Evolutionary conservation across 2,888 invertebrate genomes (phyloP).

Genomic region (Tipula vernalis): DNA sequence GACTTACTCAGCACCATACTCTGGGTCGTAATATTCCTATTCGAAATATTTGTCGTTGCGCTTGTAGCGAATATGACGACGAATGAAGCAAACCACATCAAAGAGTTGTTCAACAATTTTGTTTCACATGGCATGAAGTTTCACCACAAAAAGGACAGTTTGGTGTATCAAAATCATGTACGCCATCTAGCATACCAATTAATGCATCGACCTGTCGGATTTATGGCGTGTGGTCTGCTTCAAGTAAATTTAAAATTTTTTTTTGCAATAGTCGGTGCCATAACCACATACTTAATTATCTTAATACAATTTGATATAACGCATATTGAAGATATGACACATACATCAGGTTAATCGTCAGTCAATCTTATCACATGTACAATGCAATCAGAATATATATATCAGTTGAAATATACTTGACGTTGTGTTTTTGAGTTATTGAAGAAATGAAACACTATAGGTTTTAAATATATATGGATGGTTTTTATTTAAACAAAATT

Average conservation of each 20-base stretch:
- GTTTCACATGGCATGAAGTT: no score
- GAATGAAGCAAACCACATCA: not conserved
- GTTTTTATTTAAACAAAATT: not conserved
- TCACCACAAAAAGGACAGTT: not conserved
- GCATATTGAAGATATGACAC: not conserved
- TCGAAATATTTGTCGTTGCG: not conserved
- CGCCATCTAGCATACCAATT: not conserved
- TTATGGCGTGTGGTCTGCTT: not conserved
- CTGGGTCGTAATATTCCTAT: not conserved
- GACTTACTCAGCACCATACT: not conserved
- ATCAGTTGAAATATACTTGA: not conserved
- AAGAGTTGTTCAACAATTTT: not conserved
- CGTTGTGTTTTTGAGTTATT: not conserved
- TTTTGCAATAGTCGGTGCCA: not conserved
- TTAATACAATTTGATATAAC: slow-evolving; percentile 1
- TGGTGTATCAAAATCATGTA: not conserved
- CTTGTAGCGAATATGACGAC: not conserved
- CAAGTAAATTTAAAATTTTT: not conserved
- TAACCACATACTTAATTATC: not conserved
- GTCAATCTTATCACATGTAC: not conserved
- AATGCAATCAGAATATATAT: not conserved
- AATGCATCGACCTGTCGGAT: not conserved
- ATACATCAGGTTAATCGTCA: not conserved
- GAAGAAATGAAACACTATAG: not conserved
- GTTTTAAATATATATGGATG: not conserved